Conservation (phyloP, 2,888 invertebrate genomes). For the Lithosia quadra region DNA sequence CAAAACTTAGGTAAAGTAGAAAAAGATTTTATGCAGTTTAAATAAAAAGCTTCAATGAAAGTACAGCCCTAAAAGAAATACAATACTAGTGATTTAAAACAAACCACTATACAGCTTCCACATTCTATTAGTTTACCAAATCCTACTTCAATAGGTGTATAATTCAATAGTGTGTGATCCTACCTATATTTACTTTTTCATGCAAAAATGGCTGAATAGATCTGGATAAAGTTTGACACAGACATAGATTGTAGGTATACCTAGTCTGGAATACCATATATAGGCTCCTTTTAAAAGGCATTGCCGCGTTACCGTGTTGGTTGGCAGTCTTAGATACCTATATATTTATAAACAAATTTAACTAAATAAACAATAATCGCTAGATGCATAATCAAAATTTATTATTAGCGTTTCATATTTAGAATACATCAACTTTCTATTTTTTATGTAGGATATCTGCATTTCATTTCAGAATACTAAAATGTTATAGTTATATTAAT, state of each 20-base stretch:
- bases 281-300: no score
- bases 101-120: not conserved
- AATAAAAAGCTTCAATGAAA: not conserved
- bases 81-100: not conserved
- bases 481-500: not conserved
- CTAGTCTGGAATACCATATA: no score
- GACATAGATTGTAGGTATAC: no score
- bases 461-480: not conserved
- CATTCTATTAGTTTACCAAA: not conserved
- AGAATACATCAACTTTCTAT: constrained; percentile 21
- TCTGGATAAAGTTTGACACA: no score
- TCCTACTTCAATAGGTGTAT: no score
- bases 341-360: not conserved
- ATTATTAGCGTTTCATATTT: constrained; percentile 4
- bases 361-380: not conserved
- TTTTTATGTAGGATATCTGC: constrained; percentile 5
- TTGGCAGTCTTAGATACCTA: not conserved
- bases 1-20: not conserved
- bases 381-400: not conserved
- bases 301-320: not conserved
- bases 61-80: not conserved
- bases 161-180: no score
- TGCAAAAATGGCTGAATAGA: no score
- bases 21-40: not conserved
- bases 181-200: no score